Conservation (phyloP, 2,113 vertebrate genomes). For the Pyrgilauda ruficollis region DNA sequence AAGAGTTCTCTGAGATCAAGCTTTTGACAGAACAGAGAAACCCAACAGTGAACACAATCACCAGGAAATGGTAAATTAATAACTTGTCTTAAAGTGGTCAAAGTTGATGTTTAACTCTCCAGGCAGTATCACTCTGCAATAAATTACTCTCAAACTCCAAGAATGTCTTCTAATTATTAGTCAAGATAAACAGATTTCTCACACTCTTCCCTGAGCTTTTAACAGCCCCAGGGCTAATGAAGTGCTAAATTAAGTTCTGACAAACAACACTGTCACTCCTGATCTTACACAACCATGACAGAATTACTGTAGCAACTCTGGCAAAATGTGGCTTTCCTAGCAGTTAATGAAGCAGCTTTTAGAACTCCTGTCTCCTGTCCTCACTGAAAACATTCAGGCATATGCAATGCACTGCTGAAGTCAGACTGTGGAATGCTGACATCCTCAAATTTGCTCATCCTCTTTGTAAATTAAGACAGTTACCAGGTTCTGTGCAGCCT, state of each 20-base stretch:
- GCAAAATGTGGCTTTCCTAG: not conserved
- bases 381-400: not conserved
- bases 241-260: constrained; percentile 62
- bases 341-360: not conserved
- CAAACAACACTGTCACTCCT: not conserved
- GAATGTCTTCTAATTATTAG: constrained; percentile 49
- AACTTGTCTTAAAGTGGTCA: constrained; percentile 1
- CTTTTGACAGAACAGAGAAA: not conserved
- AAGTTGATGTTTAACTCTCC: constrained; percentile 58
- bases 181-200: constrained; percentile 33
- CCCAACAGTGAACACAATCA: not conserved
- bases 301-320: constrained; percentile 31
- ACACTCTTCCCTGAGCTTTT: constrained; percentile 41
- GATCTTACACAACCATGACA: not conserved
- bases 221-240: constrained; percentile 62
- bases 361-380: not conserved
- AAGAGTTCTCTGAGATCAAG: not conserved
- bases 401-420: not conserved
- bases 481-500: not conserved
- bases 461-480: not conserved
- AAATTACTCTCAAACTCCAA: constrained; percentile 34
- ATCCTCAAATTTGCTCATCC: not conserved
- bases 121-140: constrained; percentile 37
- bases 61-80: constrained; percentile 10
- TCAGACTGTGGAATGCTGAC: not conserved